Percentiles rank a stretch among this genome's conserved stretches.
These are phyloP conservation scores for Epinephelus fuscoguttatus DNA, from an alignment of 2,113 vertebrate species.

Conservation along the genomic window DNA sequence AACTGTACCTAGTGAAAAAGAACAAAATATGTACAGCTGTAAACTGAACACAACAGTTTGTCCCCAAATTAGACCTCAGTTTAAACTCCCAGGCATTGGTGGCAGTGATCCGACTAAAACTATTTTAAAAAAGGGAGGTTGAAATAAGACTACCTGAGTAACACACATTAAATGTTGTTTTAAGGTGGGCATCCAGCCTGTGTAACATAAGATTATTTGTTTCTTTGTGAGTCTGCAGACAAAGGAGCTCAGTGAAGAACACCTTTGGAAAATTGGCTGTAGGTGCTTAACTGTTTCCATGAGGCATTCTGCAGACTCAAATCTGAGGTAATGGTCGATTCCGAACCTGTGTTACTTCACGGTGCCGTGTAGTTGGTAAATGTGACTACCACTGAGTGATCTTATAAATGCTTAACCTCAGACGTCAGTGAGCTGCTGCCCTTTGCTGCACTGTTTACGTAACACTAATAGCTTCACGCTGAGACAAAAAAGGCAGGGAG, in stretches of 20 bases:
- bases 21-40: too few species aligned
- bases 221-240: conserved; percentile 10
- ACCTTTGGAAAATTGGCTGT: conserved; percentile 42
- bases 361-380: conserved; percentile 29
- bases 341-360: conserved; percentile 42
- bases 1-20: too few species aligned
- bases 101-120: not conserved
- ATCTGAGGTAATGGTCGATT: conserved; percentile 37
- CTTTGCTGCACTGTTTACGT: conserved; percentile 56
- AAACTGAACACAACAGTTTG: too few species aligned
- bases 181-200: not conserved
- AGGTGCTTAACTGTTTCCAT: conserved; percentile 47
- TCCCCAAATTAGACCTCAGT: not conserved
- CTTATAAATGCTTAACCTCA: conserved; percentile 70
- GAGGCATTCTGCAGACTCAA: conserved; percentile 22
- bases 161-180: not conserved
- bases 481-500: conserved; percentile 16
- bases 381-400: conserved; percentile 60
- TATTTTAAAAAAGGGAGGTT: not conserved
- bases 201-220: conserved; percentile 6
- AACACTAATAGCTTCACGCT: conserved; percentile 52
- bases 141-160: not conserved
- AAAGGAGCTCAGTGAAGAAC: conserved; percentile 43
- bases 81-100: not conserved
- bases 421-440: conserved; percentile 60